Conservation (phyloP, 1,140 invertebrate species). For the Calliopsis andreniformis region DNA sequence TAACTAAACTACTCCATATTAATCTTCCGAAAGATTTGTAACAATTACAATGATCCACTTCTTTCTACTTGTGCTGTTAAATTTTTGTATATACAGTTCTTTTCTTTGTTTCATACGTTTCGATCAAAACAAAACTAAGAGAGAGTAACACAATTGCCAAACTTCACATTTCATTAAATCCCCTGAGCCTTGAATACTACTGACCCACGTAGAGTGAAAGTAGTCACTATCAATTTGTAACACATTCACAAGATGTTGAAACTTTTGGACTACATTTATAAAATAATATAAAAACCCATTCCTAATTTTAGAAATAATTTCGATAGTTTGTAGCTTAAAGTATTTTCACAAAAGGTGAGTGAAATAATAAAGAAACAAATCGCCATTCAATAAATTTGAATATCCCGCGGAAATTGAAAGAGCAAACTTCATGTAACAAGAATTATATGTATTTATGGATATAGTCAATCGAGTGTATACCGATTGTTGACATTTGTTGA, state of each 20-base stretch:
- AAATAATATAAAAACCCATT: too few species aligned
- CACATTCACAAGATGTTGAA: too few species aligned
- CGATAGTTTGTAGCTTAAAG: neutral
- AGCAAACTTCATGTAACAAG: neutral
- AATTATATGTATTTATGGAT: too few species aligned
- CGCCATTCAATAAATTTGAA: neutral
- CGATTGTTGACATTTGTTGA: neutral
- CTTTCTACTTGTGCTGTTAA: neutral
- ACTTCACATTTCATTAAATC: neutral
- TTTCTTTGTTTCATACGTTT: neutral
- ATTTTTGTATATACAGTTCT: neutral
- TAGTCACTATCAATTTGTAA: neutral
- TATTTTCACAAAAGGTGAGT: too few species aligned
- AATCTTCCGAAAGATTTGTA: neutral
- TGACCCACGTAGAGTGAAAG: slow-evolving; percentile 16
- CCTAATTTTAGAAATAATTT: neutral
- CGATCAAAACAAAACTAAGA: neutral
- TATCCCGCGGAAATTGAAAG: slow-evolving; percentile 3
- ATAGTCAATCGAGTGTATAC: neutral
- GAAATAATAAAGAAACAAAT: neutral
- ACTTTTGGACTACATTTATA: too few species aligned
- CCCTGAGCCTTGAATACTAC: neutral
- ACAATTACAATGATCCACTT: neutral
- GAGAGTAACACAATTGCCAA: neutral
- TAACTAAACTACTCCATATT: neutral